Evolutionary conservation across 2,888 invertebrate genomes (phyloP), one percentile per base, ranked within the genome.

Genomic region (Hirtodrosophila duncani): DNA sequence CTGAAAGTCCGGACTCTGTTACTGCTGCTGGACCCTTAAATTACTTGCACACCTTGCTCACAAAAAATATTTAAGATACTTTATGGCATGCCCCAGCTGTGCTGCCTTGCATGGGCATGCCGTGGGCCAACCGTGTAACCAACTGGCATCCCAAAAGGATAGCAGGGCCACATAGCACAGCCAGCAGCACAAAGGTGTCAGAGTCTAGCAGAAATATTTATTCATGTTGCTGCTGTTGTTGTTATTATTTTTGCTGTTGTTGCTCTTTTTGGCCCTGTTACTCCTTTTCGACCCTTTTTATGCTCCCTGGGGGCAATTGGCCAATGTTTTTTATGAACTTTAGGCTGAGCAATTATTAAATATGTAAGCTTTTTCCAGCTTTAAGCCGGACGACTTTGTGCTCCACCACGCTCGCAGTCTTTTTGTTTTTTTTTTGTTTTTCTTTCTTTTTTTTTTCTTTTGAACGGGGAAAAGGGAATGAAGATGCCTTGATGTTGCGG

Each of bases 51-150:
- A 80, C 80, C 77, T 71, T 33, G 60, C 41, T 56, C 57, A n/a
- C n/a, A 50, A 42, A 52, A 83, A 72, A 72, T 72, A 83, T 72
- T 69, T 64, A 63, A 77, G 69, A 68, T 70, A 69, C 69, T 64
- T 72, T 69, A 63, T 64, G 79, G 63, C 57, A 60, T 42, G 67
- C 52, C 63, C 48, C 60, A 49, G 61, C 52, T 69, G 68, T 60
- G 24, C 67, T 70, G 59, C 42, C n/a, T 44, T 34, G 59, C 48
- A 81, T 63, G 52, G 21, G 44, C 52, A 60, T 55, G 49, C 49
- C 50, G 37, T 59, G 30, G 58, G 27, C 33, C n/a, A 3, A 26
- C 18, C 24, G 9, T 9, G 3, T 16, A 11, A n/a, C 17, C 55
- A 5, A 6, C 18, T 10, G n/a, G n/a, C n/a, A n/a, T n/a, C n/a